Base-by-base conservation (phyloP, 2,113 vertebrate genomes). In the Lanius collurio region DNA sequence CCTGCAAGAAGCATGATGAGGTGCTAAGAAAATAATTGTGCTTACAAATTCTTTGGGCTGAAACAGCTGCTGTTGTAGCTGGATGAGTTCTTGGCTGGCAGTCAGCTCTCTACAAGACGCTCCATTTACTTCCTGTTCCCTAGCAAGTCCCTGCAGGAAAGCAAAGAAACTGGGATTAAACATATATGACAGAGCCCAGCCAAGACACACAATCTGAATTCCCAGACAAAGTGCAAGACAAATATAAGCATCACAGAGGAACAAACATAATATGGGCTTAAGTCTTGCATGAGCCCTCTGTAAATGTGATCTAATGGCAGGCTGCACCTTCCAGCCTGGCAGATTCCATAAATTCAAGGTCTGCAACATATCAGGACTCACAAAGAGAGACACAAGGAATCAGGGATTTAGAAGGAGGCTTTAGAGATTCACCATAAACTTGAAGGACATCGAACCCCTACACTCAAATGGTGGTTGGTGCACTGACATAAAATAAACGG, bases 1-100 rank as follows among this genome's bases (percentile, higher is more conserved):
- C 91, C 81, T 89, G 57, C 67, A 94, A 89, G 77, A 95, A 93
- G 68, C 62, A 67, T 78, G 78, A 97, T 94, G 95, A 97, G 88
- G 87, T 85, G 87, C 87, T 95, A 96, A 96, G 93, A 95, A 95
- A 96, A 96, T 95, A 92, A 95, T 87, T 92, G 83, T 90, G 69
- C 93, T 94, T 94, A 90, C 65, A 90, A 80, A 92, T 75, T 83
- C 57, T 89, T 93, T 22, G 63, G 94, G 73, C 56, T 91, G 78
- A 92, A 97, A 91, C 93, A 90, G 86, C 76, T 94, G 89, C 70
- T 93, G 96, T 95, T 95, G 80, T 93, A 80, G 79, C 78, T 91
- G 71, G 87, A 92, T 69, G 41, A 26, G 33, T 10, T 94, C 93
- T 86, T 96, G 93, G 94, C 91, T 70, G 35, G 60, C 47, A 77